Percentiles rank a stretch among this genome's conserved stretches.
Conservation (phyloP, 1,140 invertebrate species). For the Ptiloglossa arizonensis region DNA sequence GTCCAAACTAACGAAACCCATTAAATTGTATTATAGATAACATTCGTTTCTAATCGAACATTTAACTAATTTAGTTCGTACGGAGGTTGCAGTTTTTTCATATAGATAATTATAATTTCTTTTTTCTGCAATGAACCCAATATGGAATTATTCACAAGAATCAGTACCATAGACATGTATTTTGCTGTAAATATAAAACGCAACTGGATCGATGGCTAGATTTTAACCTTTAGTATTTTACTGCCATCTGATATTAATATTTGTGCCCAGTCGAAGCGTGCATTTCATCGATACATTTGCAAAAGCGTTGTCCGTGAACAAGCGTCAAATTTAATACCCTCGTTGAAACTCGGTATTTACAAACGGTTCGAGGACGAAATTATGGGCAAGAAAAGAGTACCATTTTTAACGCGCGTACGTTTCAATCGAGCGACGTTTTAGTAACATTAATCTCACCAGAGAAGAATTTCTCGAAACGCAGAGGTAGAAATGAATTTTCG, state of each 20-base stretch:
- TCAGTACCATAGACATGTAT: too few species aligned
- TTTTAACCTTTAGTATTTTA: neutral
- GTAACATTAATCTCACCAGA: neutral
- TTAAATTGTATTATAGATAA: too few species aligned
- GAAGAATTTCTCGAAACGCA: neutral
- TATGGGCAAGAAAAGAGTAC: neutral
- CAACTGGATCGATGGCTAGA: too few species aligned
- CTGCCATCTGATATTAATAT: neutral
- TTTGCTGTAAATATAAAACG: too few species aligned
- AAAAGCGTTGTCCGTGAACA: neutral
- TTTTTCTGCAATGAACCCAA: too few species aligned
- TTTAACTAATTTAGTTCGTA: too few species aligned
- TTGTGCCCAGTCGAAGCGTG: neutral
- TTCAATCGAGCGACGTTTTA: neutral
- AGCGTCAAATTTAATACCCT: slow-evolving; percentile 22
- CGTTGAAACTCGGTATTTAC: slow-evolving; percentile 1
- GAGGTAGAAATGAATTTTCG: neutral
- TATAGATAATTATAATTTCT: too few species aligned
- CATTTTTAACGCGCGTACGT: neutral
- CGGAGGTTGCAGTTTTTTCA: too few species aligned
- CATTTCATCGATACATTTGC: neutral
- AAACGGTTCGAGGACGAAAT: neutral
- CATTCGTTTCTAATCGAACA: too few species aligned
- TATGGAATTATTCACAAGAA: too few species aligned
- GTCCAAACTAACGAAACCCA: too few species aligned